phyloP scores from a whole-genome alignment of 2,888 invertebrate genomes.

The Leucophora obtusa region DNA sequence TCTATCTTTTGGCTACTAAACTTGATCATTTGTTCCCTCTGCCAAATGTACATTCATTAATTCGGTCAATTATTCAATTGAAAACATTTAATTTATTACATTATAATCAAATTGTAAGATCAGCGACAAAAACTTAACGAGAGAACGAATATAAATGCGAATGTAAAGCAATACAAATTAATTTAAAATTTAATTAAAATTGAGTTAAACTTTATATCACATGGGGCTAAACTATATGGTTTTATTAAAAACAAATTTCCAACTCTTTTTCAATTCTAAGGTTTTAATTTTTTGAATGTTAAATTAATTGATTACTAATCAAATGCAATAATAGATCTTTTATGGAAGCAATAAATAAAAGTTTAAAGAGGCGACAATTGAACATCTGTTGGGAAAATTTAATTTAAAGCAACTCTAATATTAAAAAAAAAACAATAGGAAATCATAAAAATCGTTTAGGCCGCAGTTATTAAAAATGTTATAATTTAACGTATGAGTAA shows the following conservation, averaged over 20 bases:
- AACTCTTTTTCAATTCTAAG: slow-evolving; percentile 24
- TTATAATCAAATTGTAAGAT: slow-evolving; percentile 77
- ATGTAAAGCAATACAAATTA: slow-evolving; percentile 71
- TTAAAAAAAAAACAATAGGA: neutral
- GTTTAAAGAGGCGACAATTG: slow-evolving; percentile 21
- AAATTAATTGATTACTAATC: slow-evolving; percentile 50
- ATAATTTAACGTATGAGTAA: too few species aligned
- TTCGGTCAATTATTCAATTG: slow-evolving; percentile 67
- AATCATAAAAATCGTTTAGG: too few species aligned
- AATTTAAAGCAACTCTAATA: too few species aligned
- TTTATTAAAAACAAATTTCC: slow-evolving; percentile 15
- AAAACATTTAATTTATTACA: slow-evolving; percentile 70
- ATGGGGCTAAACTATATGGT: neutral
- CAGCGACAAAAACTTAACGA: slow-evolving; percentile 62
- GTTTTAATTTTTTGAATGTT: slow-evolving; percentile 37
- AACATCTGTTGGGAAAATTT: slow-evolving; percentile 45
- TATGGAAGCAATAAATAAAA: slow-evolving; percentile 30
- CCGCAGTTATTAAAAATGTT: too few species aligned
- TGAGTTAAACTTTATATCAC: slow-evolving; percentile 26
- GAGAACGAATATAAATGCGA: slow-evolving; percentile 37
- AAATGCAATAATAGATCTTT: slow-evolving; percentile 33
- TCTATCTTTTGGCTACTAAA: slow-evolving; percentile 12
- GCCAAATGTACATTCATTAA: slow-evolving; percentile 32
- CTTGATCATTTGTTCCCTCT: slow-evolving; percentile 2
- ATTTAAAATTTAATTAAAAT: slow-evolving; percentile 66